A percentile compares a stretch with the other conserved stretches of the same genome.
Conservation (phyloP, 2,113 vertebrate species). For the Caretta caretta region DNA sequence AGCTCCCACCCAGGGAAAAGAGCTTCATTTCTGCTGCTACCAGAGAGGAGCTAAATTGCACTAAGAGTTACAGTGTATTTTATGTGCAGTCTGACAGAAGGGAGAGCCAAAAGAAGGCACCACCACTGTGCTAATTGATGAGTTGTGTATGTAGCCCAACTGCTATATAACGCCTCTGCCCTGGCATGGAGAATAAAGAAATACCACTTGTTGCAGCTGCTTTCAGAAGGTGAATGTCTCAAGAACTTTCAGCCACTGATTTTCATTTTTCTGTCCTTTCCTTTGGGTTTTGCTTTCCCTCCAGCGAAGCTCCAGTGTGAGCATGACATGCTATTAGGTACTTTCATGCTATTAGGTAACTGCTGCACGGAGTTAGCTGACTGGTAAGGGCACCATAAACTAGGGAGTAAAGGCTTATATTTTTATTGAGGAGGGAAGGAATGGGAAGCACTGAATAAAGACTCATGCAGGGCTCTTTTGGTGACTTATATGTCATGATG, state of each 20-base stretch:
- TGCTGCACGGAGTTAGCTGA: background rate
- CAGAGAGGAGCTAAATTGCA: background rate
- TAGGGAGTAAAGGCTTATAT: background rate
- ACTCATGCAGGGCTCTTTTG: background rate
- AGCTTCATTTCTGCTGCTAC: background rate
- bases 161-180: background rate
- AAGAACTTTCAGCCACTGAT: background rate
- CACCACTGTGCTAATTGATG: no score
- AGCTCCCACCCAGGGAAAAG: background rate
- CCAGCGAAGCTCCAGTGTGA: background rate
- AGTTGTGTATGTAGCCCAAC: no score
- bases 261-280: background rate
- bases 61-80: background rate
- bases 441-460: background rate
- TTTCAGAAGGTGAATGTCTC: background rate
- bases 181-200: background rate
- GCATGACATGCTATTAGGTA: no score
- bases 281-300: background rate
- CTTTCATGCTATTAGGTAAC: no score
- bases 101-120: background rate
- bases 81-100: background rate
- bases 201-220: background rate
- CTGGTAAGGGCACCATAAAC: background rate
- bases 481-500: background rate
- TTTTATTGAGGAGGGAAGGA: background rate